phyloP scores from a whole-genome alignment of 2,113 vertebrate genomes.

The Ictidomys tridecemlineatus region DNA sequence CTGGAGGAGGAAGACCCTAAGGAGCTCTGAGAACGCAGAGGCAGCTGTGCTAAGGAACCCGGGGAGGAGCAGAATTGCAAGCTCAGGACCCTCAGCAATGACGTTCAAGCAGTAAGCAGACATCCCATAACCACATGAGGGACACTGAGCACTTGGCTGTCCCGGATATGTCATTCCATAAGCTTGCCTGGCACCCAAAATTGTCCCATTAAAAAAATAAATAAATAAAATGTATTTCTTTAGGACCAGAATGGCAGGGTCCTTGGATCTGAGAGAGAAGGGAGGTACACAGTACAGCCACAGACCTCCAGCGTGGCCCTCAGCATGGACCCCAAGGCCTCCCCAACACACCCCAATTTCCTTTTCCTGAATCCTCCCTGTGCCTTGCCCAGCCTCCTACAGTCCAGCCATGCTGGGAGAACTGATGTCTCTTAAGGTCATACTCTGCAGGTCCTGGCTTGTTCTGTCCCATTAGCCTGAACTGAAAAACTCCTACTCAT shows the following conservation, averaged over 20 bases:
- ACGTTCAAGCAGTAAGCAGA: too few species aligned
- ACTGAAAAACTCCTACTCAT: background rate
- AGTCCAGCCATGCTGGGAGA: background rate
- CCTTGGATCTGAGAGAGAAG: background rate
- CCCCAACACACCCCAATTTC: background rate
- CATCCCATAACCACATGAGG: background rate
- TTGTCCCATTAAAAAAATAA: background rate
- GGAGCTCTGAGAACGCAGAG: background rate
- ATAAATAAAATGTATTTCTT: background rate
- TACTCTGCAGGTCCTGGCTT: background rate
- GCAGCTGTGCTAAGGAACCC: background rate
- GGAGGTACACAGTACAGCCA: background rate
- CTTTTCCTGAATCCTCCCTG: background rate
- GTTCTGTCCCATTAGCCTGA: background rate
- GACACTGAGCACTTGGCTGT: background rate
- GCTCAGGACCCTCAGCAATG: background rate
- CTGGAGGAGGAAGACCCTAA: background rate
- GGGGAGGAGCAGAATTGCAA: background rate
- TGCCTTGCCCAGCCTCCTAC: background rate
- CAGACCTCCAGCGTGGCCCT: background rate
- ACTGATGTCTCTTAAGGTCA: background rate
- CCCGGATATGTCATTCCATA: background rate
- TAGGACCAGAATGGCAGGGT: background rate
- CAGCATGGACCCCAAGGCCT: background rate
- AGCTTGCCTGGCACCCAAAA: background rate